These are phyloP conservation scores for Heteromormyrus szaboi DNA, from an alignment of 2,797 vertebrate genomes.

Conservation along the genomic window DNA sequence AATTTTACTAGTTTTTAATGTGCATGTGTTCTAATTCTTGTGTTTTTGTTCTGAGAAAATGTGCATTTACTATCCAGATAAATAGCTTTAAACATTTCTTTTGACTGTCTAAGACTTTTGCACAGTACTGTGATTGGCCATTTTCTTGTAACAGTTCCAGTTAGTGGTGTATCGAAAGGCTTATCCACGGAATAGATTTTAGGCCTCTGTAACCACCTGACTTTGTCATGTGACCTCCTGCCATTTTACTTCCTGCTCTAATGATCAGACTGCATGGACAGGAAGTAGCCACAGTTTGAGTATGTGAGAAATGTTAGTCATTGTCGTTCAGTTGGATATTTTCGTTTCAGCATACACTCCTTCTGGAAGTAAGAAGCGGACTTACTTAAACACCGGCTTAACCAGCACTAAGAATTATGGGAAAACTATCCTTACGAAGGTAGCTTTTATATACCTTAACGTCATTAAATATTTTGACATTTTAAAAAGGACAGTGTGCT, in stretches of 20 bases:
- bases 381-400: slow-evolving; percentile 93
- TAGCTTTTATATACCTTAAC: background rate
- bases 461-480: background rate
- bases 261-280: background rate
- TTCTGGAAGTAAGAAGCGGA: slow-evolving; percentile 69
- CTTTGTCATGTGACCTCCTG: background rate
- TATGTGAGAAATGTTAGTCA: background rate
- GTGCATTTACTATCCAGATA: background rate
- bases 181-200: background rate
- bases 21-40: background rate
- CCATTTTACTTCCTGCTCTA: background rate
- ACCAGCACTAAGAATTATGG: slow-evolving; percentile 98
- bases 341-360: slow-evolving; percentile 75
- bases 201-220: background rate
- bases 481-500: background rate
- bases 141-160: background rate
- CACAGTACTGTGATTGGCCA: background rate
- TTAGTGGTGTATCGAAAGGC: background rate
- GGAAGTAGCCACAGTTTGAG: background rate
- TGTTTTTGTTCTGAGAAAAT: background rate
- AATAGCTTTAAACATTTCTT: background rate
- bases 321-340: slow-evolving; percentile 22
- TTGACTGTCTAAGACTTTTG: background rate
- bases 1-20: background rate
- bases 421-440: slow-evolving; percentile 98